These are phyloP conservation scores for Drosophila asahinai DNA, from an alignment of 1,140 invertebrate genomes.

Conservation along the genomic window DNA sequence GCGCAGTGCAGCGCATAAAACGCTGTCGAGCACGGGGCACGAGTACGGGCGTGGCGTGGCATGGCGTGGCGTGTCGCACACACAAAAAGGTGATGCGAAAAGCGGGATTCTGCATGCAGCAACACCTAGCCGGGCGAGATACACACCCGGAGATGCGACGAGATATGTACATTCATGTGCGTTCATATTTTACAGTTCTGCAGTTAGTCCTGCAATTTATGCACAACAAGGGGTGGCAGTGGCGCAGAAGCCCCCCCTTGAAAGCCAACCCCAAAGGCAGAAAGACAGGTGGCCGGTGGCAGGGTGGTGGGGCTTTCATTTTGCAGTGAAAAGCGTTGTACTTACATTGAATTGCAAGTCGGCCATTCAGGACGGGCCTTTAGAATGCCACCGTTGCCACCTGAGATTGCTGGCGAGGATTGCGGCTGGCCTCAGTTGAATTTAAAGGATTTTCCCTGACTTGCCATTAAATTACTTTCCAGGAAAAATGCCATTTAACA, in stretches of 20 bases:
- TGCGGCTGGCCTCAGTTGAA: constrained; percentile 50
- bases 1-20: constrained; percentile 58
- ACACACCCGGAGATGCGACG: constrained; percentile 44
- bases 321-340: constrained; percentile 70
- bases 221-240: constrained; percentile 55
- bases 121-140: constrained; percentile 60
- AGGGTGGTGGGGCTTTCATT: constrained; percentile 43
- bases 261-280: not conserved
- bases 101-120: constrained; percentile 53
- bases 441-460: constrained; percentile 32
- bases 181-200: constrained; percentile 73
- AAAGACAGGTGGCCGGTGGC: not conserved
- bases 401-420: constrained; percentile 52
- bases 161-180: constrained; percentile 52
- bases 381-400: constrained; percentile 46
- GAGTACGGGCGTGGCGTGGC: constrained; percentile 61
- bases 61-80: constrained; percentile 52
- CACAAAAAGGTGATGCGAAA: constrained; percentile 69
- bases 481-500: constrained; percentile 32
- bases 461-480: constrained; percentile 38
- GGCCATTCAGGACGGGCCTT: constrained; percentile 49
- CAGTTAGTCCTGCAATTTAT: constrained; percentile 79
- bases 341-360: constrained; percentile 65
- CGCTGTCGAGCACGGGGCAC: constrained; percentile 62
- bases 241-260: not conserved